Evolutionary conservation across 2,113 vertebrate species (phyloP).

Genomic region (Danionella cerebrum): DNA sequence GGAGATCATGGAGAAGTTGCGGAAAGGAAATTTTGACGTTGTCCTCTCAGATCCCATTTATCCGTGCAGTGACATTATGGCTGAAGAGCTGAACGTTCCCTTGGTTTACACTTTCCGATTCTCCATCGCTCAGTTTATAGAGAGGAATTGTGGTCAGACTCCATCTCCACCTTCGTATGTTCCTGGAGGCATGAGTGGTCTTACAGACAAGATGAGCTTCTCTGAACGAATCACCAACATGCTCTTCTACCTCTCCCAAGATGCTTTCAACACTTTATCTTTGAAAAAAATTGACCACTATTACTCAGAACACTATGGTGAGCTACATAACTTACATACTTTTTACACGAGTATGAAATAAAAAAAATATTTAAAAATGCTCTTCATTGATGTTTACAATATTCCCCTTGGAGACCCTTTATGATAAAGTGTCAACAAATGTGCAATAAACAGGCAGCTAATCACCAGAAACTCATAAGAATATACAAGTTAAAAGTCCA

Average conservation of each 20-base stretch:
- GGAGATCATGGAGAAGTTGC: conserved; percentile 49
- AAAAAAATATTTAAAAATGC: too few relatives aligned
- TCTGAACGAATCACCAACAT: conserved; percentile 53
- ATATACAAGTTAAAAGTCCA: too few relatives aligned
- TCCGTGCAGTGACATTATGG: conserved; percentile 53
- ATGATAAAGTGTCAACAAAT: too few relatives aligned
- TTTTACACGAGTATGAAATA: too few relatives aligned
- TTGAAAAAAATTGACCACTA: conserved; percentile 46
- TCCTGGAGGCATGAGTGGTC: conserved; percentile 52
- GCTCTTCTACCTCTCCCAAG: conserved; percentile 44
- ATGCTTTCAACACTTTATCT: neutral
- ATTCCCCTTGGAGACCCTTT: too few relatives aligned
- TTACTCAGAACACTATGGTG: conserved; percentile 61
- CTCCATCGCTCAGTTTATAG: conserved; percentile 39
- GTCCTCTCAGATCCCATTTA: conserved; percentile 54
- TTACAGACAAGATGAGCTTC: conserved; percentile 64
- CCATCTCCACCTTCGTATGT: conserved; percentile 62
- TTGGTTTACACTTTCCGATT: conserved; percentile 56
- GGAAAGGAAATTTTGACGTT: conserved; percentile 50
- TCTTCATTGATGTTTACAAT: too few relatives aligned
- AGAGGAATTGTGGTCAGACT: conserved; percentile 56
- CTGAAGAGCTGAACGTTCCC: conserved; percentile 54
- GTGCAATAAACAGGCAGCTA: too few relatives aligned
- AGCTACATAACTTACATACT: too few relatives aligned
- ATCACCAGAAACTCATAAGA: too few relatives aligned